A percentile compares a stretch with the other conserved stretches of the same genome.
These are phyloP conservation scores for Phyllotis vaccarum DNA, from an alignment of 2,797 vertebrate genomes.

Conservation along the genomic window DNA sequence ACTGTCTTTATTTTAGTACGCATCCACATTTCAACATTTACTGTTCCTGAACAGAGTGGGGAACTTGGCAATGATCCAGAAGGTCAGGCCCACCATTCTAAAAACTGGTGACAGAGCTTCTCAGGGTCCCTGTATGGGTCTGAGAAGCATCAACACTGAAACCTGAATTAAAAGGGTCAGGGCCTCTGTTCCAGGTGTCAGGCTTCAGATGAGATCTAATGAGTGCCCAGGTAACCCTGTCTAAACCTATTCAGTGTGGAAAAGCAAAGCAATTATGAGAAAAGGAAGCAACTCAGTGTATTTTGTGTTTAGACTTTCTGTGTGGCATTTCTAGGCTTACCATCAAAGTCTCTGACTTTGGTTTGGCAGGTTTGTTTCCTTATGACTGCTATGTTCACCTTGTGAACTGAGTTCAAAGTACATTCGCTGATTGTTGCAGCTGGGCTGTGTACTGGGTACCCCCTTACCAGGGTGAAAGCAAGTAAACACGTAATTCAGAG, in stretches of 20 bases:
- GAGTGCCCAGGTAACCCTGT: constrained; percentile 64
- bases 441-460: constrained; percentile 60
- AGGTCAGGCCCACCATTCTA: constrained; percentile 69
- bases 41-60: background rate
- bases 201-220: constrained; percentile 67
- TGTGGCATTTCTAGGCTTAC: constrained; percentile 32
- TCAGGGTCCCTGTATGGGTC: constrained; percentile 64
- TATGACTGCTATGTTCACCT: constrained; percentile 84
- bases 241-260: constrained; percentile 73
- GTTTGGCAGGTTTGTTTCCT: constrained; percentile 81
- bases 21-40: background rate
- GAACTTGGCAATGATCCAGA: constrained; percentile 83
- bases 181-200: constrained; percentile 79
- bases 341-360: constrained; percentile 56
- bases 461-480: constrained; percentile 84
- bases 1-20: constrained; percentile 54
- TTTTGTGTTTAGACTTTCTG: background rate
- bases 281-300: constrained; percentile 63
- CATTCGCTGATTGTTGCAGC: constrained; percentile 12
- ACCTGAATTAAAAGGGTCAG: constrained; percentile 44
- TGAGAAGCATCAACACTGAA: constrained; percentile 63
- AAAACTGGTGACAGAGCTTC: constrained; percentile 62
- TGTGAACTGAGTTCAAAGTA: constrained; percentile 83
- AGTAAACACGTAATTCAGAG: constrained; percentile 69
- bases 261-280: constrained; percentile 77